Conservation (phyloP, 2,797 vertebrate species). For the Cygnus olor region DNA sequence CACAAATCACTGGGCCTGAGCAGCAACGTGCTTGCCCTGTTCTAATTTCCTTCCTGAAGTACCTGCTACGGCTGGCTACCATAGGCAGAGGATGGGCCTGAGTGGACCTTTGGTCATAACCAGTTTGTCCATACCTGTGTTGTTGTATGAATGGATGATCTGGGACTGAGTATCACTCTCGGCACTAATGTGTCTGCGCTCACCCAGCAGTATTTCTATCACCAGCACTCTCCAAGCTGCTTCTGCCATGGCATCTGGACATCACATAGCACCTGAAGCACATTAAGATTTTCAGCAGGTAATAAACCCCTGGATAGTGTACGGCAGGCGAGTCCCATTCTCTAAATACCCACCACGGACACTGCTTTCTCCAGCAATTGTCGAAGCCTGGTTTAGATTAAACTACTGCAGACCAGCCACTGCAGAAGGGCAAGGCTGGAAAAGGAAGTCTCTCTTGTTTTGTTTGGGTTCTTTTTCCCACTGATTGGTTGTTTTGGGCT, state of each 20-base stretch:
- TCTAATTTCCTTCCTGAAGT: not conserved
- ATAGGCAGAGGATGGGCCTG: not conserved
- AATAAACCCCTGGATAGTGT: conserved; percentile 59
- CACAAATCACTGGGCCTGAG: conserved; percentile 37
- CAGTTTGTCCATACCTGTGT: not conserved
- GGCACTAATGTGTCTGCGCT: conserved; percentile 6
- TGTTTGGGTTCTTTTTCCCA: not conserved
- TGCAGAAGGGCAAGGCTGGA: conserved; percentile 41
- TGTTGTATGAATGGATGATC: not conserved
- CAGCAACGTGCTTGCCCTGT: not conserved
- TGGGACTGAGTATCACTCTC: not conserved
- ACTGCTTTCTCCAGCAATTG: conserved; percentile 60
- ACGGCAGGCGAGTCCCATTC: not conserved
- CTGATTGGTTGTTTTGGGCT: conserved; percentile 29
- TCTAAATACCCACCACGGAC: conserved; percentile 55
- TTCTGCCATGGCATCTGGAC: conserved; percentile 53
- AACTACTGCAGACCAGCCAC: conserved; percentile 29
- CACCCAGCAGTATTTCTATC: conserved; percentile 38
- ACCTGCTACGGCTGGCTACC: not conserved
- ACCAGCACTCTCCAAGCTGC: conserved; percentile 29
- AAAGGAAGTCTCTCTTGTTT: conserved; percentile 40
- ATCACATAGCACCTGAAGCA: conserved; percentile 53
- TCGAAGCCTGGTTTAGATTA: conserved; percentile 69
- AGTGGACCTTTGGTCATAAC: not conserved
- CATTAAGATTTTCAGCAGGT: conserved; percentile 66